These are phyloP conservation scores for Caenorhabditis tropicalis DNA, from an alignment of 1,140 invertebrate species.

Conservation along the genomic window DNA sequence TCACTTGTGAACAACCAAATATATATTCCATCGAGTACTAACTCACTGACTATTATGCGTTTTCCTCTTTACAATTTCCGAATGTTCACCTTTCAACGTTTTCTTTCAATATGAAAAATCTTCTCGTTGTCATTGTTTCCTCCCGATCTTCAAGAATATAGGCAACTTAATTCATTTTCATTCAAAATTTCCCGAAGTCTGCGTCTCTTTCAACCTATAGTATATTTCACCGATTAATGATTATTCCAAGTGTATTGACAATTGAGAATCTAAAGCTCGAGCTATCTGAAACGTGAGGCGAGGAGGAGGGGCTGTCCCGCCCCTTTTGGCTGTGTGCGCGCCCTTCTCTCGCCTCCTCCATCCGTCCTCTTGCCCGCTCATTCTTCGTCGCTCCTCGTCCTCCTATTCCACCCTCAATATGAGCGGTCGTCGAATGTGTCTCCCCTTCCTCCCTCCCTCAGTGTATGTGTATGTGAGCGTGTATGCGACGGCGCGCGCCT, in stretches of 20 bases:
- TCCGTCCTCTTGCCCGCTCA: conserved; percentile 42
- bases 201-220: too few species aligned
- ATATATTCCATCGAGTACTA: too few species aligned
- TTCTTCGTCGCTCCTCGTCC: conserved; percentile 43
- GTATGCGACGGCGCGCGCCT: conserved; percentile 29
- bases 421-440: conserved; percentile 42
- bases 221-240: too few species aligned
- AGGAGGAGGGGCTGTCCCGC: conserved; percentile 21
- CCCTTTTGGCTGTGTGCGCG: conserved; percentile 30
- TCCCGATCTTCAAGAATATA: too few species aligned
- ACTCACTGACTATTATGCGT: too few species aligned
- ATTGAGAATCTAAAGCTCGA: neutral
- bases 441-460: neutral
- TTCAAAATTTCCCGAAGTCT: too few species aligned
- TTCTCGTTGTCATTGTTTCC: too few species aligned
- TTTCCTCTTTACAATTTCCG: too few species aligned
- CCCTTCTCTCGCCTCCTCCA: conserved; percentile 35
- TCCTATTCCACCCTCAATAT: conserved; percentile 44
- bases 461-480: conserved; percentile 35
- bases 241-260: neutral
- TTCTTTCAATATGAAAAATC: too few species aligned
- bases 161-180: too few species aligned
- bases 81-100: too few species aligned
- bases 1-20: too few species aligned
- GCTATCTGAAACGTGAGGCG: conserved; percentile 29